Evolutionary conservation across 2,797 vertebrate genomes (phyloP).

Genomic region (Gambelia wislizenii): DNA sequence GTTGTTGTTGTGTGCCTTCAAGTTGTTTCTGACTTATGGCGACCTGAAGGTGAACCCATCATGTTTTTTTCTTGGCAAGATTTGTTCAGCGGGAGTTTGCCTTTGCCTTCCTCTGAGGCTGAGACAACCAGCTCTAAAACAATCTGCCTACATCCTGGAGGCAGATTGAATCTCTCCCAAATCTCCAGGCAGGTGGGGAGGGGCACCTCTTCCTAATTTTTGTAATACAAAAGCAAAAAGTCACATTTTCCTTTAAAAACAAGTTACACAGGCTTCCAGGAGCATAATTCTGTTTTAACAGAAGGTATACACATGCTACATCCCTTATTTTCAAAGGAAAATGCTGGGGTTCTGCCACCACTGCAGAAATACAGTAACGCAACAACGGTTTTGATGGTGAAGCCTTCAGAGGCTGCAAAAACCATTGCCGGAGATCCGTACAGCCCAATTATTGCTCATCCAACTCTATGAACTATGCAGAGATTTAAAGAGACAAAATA

Average conservation of each 20-base stretch:
- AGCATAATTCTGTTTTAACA: too few species aligned
- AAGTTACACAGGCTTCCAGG: not conserved
- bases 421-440: not conserved
- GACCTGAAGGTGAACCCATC: too few species aligned
- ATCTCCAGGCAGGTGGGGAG: not conserved
- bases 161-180: not conserved
- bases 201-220: not conserved
- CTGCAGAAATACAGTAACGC: not conserved
- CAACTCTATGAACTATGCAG: not conserved
- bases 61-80: too few species aligned
- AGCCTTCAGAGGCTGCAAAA: not conserved
- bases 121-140: too few species aligned
- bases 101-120: too few species aligned
- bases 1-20: too few species aligned
- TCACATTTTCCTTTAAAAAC: not conserved
- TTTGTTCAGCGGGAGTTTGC: too few species aligned
- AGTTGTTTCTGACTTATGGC: too few species aligned
- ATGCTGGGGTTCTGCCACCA: not conserved
- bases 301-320: not conserved
- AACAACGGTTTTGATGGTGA: not conserved
- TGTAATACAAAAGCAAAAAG: not conserved
- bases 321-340: not conserved
- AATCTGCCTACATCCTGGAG: not conserved
- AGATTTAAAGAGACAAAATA: not conserved
- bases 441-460: not conserved